Percentiles rank a stretch among this genome's conserved stretches.
Evolutionary conservation across 1,140 invertebrate species (phyloP).

Genomic region (Chrysomallon squamiferum): DNA sequence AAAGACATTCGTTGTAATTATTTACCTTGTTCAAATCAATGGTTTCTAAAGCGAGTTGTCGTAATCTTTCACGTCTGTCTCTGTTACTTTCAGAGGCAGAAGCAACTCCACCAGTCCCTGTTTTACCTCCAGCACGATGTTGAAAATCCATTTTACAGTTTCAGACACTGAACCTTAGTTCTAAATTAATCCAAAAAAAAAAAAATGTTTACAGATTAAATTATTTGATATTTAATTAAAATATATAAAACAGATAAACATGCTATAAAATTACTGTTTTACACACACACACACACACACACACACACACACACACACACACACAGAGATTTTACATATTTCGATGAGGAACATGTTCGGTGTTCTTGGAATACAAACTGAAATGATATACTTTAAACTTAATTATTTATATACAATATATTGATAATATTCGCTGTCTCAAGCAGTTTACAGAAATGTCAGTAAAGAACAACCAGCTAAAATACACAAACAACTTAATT

Average conservation of each 20-base stretch:
- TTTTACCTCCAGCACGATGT: slow-evolving; percentile 89
- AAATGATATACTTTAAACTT: too few species aligned
- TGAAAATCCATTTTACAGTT: slow-evolving; percentile 59
- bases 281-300: too few species aligned
- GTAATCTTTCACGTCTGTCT: slow-evolving; percentile 92
- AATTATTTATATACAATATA: too few species aligned
- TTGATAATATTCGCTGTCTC: too few species aligned
- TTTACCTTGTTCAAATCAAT: slow-evolving; percentile 95
- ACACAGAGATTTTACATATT: too few species aligned
- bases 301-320: too few species aligned
- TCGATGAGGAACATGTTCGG: too few species aligned
- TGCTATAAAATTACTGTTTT: neutral
- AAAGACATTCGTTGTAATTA: too few species aligned
- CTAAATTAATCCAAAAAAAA: slow-evolving; percentile 2
- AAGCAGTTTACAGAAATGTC: too few species aligned
- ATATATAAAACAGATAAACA: neutral
- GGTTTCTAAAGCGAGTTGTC: slow-evolving; percentile 96
- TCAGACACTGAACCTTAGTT: neutral
- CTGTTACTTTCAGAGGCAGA: slow-evolving; percentile 98
- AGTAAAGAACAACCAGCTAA: too few species aligned
- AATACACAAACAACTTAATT: too few species aligned
- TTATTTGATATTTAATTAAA: slow-evolving; percentile 14
- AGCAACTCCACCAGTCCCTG: slow-evolving; percentile 96
- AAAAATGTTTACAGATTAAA: slow-evolving; percentile 6
- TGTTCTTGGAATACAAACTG: too few species aligned